Evolutionary conservation across 2,888 invertebrate species (phyloP), one percentile per base, ranked within the genome.

Genomic region (Dichetophora obliterata): DNA sequence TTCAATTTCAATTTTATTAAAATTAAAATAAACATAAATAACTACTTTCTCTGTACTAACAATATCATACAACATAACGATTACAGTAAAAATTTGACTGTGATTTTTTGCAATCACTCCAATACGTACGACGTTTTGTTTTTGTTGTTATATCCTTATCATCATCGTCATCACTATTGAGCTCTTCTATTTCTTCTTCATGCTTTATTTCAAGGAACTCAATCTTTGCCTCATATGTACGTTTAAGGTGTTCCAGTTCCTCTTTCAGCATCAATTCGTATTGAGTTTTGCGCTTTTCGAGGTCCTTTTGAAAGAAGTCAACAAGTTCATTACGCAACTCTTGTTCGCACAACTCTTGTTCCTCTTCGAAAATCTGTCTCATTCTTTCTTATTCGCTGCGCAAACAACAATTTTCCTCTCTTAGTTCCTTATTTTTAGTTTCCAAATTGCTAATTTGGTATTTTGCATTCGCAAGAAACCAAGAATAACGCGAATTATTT

Each of bases 321-420:
- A 86, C 85, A 0, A 89, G 75, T 50, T 87, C 82, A 52, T 85
- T 86, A 9, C 89, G 86, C 27, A 89, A 63, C 27, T 81, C 80
- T 54, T 84, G 82, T 79, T 89, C 88, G 0, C 63, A 22, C 5
- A 78, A 61, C 52, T 82, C 78, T 37, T 81, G 78, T 14, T 81
- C 72, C 70, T 80, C 82, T 61, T 83, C 75, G 19, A 59, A 72
- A 1, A n/a, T 6, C 22, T 22, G 9, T 31, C 24, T 19, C 68
- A 68, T 65, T 2, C 69, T 73, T 3, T 84, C 82, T 1, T 79
- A 77, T 19, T 86, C 82, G n/a, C 79, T 77, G 5, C 81, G 83
- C 9, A 86, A 75, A 8, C 75, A 80, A 1, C 82, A 81, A 75
- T 81, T 85, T 70, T 86, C 84, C 0, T 84, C 81, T 11, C 84